Conservation (phyloP, 2,113 vertebrate species). For the Pterocles orientalis region DNA sequence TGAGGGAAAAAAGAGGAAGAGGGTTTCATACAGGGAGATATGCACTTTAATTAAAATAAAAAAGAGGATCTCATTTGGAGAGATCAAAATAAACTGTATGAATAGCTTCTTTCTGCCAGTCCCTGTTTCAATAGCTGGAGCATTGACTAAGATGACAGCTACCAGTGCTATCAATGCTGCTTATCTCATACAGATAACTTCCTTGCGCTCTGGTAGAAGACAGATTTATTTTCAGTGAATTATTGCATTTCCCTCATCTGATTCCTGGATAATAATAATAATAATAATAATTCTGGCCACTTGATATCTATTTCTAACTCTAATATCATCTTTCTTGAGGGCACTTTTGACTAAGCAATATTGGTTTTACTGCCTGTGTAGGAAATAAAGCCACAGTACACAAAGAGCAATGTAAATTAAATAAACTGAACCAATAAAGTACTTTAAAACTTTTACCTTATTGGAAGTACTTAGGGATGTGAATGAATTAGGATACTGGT, state of each 20-base stretch:
- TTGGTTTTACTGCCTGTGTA: conserved; percentile 14
- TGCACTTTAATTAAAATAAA: background rate
- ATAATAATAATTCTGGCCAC: background rate
- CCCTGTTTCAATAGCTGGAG: background rate
- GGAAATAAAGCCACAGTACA: conserved; percentile 28
- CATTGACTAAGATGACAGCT: background rate
- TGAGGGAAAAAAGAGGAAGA: background rate
- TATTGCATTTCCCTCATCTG: conserved; percentile 10
- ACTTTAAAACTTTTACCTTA: conserved; percentile 22
- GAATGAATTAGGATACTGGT: conserved; percentile 58
- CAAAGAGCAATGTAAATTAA: conserved; percentile 30
- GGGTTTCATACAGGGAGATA: background rate
- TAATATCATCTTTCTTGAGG: conserved; percentile 17
- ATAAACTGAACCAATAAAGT: conserved; percentile 22
- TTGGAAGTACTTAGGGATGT: conserved; percentile 46
- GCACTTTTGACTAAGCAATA: background rate
- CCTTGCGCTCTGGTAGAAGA: background rate
- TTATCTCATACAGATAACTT: background rate
- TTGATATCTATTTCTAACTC: conserved; percentile 20
- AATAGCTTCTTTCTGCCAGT: background rate
- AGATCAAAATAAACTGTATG: background rate
- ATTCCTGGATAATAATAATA: background rate
- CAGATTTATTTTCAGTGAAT: background rate
- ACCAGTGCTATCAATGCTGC: background rate
- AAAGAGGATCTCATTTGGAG: background rate